Percentiles rank a stretch among this genome's conserved stretches.
These are phyloP conservation scores for Brachypalpus laphriformis DNA, from an alignment of 2,888 invertebrate genomes.

Conservation along the genomic window DNA sequence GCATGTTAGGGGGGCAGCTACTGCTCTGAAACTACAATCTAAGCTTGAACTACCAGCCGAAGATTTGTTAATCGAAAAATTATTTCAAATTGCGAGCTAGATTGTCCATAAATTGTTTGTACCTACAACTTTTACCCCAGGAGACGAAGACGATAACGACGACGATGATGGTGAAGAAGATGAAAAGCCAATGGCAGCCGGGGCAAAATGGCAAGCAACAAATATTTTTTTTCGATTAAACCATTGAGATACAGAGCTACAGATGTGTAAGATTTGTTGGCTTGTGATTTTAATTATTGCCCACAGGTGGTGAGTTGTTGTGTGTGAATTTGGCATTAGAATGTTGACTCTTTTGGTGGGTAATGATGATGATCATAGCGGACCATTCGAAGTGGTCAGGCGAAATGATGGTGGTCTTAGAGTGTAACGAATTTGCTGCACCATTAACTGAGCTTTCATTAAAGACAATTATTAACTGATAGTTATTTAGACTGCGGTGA, in stretches of 20 bases:
- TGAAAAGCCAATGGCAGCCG: conserved; percentile 47
- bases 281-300: conserved; percentile 62
- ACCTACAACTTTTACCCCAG: background rate
- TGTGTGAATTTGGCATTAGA: conserved; percentile 54
- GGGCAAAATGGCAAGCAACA: conserved; percentile 1
- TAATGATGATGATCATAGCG: conserved; percentile 39
- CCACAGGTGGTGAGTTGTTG: conserved; percentile 57
- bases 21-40: background rate
- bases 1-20: conserved; percentile 32
- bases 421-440: conserved; percentile 1
- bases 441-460: background rate
- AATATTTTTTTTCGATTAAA: conserved; percentile 21
- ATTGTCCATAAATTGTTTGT: conserved; percentile 45
- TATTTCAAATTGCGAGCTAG: conserved; percentile 60
- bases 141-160: background rate
- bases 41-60: conserved; percentile 3
- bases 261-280: conserved; percentile 27
- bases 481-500: background rate
- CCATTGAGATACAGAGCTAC: conserved; percentile 5
- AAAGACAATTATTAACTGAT: background rate
- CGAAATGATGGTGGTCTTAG: conserved; percentile 18
- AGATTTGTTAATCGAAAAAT: conserved; percentile 59
- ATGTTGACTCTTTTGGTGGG: conserved; percentile 41
- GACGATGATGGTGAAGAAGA: conserved; percentile 3
- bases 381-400: conserved; percentile 15